phyloP scores from a whole-genome alignment of 2,888 invertebrate genomes.

The Xanthorhoe designata region DNA sequence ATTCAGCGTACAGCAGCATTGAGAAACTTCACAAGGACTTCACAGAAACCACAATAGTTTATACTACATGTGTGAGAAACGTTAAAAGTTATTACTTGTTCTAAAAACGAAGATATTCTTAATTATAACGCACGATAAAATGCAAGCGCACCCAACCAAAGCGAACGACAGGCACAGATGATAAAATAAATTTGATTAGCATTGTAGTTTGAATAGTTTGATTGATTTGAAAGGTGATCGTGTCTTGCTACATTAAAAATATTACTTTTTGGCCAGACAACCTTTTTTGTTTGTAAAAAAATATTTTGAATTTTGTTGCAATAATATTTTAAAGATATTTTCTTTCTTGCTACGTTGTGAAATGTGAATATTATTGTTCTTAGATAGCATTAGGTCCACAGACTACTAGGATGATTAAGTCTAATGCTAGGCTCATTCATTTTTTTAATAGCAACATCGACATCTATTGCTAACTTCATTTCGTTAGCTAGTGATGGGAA shows the following conservation, averaged over 20 bases:
- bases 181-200: constrained; percentile 47
- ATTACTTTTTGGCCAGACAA: not conserved
- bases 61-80: constrained; percentile 61
- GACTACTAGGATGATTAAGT: no score
- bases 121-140: constrained; percentile 72
- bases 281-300: no score
- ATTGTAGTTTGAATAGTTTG: constrained; percentile 3
- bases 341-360: no score
- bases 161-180: constrained; percentile 61
- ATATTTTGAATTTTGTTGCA: no score
- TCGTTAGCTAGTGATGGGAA: no score
- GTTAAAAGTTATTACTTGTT: constrained; percentile 57
- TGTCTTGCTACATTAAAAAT: constrained; percentile 25
- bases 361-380: no score
- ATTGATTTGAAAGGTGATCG: constrained; percentile 33
- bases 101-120: constrained; percentile 69
- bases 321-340: no score
- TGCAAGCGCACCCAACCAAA: constrained; percentile 78
- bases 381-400: no score
- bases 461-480: no score
- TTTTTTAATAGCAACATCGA: no score
- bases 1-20: constrained; percentile 84
- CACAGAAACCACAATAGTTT: constrained; percentile 65
- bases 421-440: no score
- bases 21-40: constrained; percentile 73